Percentiles rank a stretch among this genome's conserved stretches.
Conservation (phyloP, 2,113 vertebrate species). For the Acanthisitta chloris region DNA sequence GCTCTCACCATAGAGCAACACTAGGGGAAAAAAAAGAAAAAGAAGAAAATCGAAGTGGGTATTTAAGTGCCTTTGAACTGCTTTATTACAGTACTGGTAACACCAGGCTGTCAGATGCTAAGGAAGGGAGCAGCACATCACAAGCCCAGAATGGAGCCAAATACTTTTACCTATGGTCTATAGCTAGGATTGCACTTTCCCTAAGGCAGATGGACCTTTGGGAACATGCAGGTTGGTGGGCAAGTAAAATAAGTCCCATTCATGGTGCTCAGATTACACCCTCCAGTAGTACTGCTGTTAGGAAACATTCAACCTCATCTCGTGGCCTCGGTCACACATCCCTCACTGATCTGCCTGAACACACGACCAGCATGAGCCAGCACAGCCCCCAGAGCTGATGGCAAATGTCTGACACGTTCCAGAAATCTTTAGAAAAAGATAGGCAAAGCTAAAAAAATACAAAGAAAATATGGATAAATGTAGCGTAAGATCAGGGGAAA, state of each 20-base stretch:
- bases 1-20: not conserved
- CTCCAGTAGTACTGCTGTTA: not conserved
- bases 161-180: not conserved
- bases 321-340: fast-evolving
- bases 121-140: not conserved
- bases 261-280: not conserved
- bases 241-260: not conserved
- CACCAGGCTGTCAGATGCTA: not conserved
- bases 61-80: not conserved
- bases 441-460: not conserved
- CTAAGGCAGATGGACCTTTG: not conserved
- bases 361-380: not conserved
- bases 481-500: not conserved
- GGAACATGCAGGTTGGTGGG: not conserved
- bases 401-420: not conserved
- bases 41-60: not conserved
- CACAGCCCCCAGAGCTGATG: not conserved
- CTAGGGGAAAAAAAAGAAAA: not conserved
- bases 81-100: not conserved
- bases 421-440: not conserved
- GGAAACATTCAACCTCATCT: not conserved
- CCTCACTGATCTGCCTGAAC: not conserved
- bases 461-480: not conserved
- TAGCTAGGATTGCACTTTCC: not conserved
- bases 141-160: not conserved